Base-by-base conservation (phyloP, 1,140 invertebrate genomes). In the Saccostrea glomerata region DNA sequence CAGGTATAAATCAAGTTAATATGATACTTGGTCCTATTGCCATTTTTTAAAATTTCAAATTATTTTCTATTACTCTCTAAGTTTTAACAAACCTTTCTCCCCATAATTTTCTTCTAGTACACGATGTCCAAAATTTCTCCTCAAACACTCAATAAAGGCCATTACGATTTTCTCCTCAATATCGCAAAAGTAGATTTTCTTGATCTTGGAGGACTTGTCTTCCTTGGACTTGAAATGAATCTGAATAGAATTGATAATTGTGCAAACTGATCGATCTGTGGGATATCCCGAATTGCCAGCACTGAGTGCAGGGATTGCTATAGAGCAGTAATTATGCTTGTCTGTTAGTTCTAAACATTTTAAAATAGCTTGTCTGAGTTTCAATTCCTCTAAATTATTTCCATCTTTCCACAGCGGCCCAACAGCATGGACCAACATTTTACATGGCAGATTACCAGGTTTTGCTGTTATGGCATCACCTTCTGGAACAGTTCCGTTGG, bases 281-380 rank as follows among this genome's bases (percentile, higher is more conserved):
- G 93, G 93, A 87, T 92, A 93, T 15, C 90, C 73, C 91, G 89
- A 93, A 58, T 91, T 90, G 2, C 93, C 93, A n/a, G 92, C 89
- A 89, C 92, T 91, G 4, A 93, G 25, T 1, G 92, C 90, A 54
- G 93, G 93, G 30, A 93, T 54, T 2, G 92, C 92, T 25, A 93
- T 87, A 0, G 89, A 87, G 66, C 55, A 36, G 3, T 87, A 86
- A 11, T 77, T 87, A 56, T 63, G 36, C n/a, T 90, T 85, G n/a
- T 89, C 87, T 20, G 90, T 73, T 17, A 88, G 13, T 17, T 70
- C 40, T 55, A 93, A 63, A 82, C 90, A 89, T 30, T 87, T 88
- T 20, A 56, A 23, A 15, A 93, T 88, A 20, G 91, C 89, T 23
- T 89, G 86, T 58, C 84, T 85, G 0, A 93, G 88, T 3, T 66